Evolutionary conservation across 2,888 invertebrate species (phyloP).

Genomic region (Diachrysia chrysitis): DNA sequence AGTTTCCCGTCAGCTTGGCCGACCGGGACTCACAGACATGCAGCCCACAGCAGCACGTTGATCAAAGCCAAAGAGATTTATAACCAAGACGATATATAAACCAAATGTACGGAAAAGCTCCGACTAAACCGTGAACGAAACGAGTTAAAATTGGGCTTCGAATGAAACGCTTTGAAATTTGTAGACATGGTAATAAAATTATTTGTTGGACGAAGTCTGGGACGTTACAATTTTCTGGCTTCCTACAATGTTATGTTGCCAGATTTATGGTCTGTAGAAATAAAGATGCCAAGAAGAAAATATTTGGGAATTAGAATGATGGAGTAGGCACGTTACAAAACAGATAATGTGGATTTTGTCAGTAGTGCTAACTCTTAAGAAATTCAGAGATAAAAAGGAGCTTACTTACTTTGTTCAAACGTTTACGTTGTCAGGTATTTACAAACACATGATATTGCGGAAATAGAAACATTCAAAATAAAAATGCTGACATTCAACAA

Average conservation of each 20-base stretch:
- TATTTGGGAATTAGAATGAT: not conserved
- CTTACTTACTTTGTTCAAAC: not conserved
- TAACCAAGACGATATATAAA: slow-evolving; percentile 71
- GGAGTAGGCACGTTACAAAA: not conserved
- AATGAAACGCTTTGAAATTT: slow-evolving; percentile 57
- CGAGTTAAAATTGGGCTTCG: slow-evolving; percentile 57
- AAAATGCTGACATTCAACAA: not conserved
- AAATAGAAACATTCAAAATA: not conserved
- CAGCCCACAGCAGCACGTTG: slow-evolving; percentile 39
- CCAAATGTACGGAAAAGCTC: slow-evolving; percentile 76
- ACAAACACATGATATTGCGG: not conserved
- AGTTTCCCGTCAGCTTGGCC: slow-evolving; percentile 43
- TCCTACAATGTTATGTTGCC: slow-evolving; percentile 34
- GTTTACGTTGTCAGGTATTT: not conserved
- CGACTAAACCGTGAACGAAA: slow-evolving; percentile 68
- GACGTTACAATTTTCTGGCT: slow-evolving; percentile 44
- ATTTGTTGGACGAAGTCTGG: slow-evolving; percentile 45
- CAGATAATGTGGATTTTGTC: not conserved
- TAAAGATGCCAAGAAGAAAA: slow-evolving; percentile 17
- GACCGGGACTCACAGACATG: slow-evolving; percentile 36
- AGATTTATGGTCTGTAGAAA: slow-evolving; percentile 31
- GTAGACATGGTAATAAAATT: slow-evolving; percentile 49
- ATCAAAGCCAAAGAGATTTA: slow-evolving; percentile 78
- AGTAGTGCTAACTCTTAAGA: not conserved
- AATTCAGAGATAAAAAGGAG: not conserved